A percentile compares a stretch with the other conserved stretches of the same genome.
Evolutionary conservation across 2,888 invertebrate genomes (phyloP).

Genomic region (Cephus rjabovi): DNA sequence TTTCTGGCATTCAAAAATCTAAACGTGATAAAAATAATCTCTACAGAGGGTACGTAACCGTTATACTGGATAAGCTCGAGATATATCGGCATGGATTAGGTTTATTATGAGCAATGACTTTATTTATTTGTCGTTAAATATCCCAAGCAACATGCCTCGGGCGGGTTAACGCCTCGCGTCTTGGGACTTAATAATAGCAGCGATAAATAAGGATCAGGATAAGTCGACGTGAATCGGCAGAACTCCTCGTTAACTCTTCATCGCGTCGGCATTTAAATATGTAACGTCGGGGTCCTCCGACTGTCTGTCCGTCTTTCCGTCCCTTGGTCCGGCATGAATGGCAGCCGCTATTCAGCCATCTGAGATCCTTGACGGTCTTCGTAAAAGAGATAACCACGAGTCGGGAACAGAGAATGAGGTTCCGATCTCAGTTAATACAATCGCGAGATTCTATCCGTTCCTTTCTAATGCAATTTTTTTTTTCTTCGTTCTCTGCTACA

Average conservation of each 20-base stretch:
- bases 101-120: not conserved
- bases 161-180: not conserved
- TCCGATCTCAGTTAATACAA: not conserved
- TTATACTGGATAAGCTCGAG: not conserved
- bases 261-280: conserved; percentile 6
- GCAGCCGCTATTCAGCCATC: not conserved
- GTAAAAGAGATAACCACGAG: not conserved
- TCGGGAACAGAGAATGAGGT: not conserved
- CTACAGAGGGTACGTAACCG: not conserved
- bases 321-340: not conserved
- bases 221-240: conserved; percentile 12
- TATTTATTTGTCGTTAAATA: not conserved
- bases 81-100: not conserved
- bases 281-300: not conserved
- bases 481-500: not conserved
- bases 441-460: not conserved
- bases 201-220: conserved; percentile 16
- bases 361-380: not conserved
- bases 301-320: not conserved
- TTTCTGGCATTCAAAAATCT: not conserved
- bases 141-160: not conserved
- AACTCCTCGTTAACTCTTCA: conserved; percentile 16
- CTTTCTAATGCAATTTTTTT: not conserved
- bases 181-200: not conserved
- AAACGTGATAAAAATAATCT: not conserved